These are phyloP conservation scores for Ophraella communa DNA, from an alignment of 2,888 invertebrate genomes.

Conservation along the genomic window DNA sequence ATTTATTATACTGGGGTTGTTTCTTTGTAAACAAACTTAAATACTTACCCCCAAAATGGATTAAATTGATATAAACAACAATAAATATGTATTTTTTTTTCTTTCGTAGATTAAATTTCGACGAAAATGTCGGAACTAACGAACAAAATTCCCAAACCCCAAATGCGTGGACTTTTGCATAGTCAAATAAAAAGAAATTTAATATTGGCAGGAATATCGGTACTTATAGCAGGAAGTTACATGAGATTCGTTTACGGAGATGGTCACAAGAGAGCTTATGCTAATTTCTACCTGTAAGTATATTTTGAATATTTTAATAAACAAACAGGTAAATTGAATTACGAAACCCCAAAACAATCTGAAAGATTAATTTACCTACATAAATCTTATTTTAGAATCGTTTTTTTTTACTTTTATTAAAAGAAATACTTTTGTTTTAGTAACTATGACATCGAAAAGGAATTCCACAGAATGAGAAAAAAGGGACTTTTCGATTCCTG, in stretches of 20 bases:
- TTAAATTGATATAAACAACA: no score
- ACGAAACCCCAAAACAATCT: no score
- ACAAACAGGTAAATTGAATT: no score
- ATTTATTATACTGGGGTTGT: no score
- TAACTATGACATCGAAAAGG: conserved; percentile 71
- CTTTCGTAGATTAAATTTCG: neutral
- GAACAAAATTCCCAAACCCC: conserved; percentile 40
- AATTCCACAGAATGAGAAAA: conserved; percentile 69
- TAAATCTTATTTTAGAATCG: no score
- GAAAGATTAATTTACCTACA: no score
- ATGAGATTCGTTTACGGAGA: conserved; percentile 63
- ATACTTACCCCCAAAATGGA: no score
- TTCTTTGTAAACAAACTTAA: no score
- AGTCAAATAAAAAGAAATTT: conserved; percentile 66
- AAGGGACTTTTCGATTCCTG: conserved; percentile 72
- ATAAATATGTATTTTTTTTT: no score
- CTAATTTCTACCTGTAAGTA: conserved; percentile 78
- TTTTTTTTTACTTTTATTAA: neutral
- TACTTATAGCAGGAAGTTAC: conserved; percentile 54
- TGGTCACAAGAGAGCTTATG: conserved; percentile 67
- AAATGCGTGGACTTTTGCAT: conserved; percentile 73
- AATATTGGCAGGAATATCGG: conserved; percentile 52
- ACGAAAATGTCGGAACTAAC: conserved; percentile 33
- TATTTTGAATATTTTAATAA: no score
- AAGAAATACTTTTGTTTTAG: conserved; percentile 58